Base-by-base conservation (phyloP, 2,888 invertebrate species). In the Cetonia aurata region DNA sequence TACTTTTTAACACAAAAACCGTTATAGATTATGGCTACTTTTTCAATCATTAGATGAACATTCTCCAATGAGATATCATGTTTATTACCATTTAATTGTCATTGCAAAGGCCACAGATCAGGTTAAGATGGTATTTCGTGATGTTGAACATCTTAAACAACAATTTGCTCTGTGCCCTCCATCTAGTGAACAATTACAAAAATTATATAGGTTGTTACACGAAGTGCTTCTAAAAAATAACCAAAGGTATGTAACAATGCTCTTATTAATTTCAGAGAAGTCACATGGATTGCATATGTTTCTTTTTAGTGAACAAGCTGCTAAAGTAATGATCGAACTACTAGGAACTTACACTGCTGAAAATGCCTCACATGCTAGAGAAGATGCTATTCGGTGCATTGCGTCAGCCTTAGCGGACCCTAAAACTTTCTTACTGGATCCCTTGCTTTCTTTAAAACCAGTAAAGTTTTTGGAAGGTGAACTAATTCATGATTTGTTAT, bases 321-420 rank as follows among this genome's bases (percentile, higher is more conserved):
- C 96, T 15, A 96, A 96, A 84, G 96, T 98, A 3, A 99, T 99
- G 99, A 93, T 98, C 73, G 98, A 98, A 84, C 87, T 99, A 0
- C 86, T 99, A 69, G 96, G 96, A 25, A 98, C 99, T 0, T 99
- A 99, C 85, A 98, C 97, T 25, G 93, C 96, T 72, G 98, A 98
- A 80, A 98, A 98, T 86, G 99, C 99, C 0, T 96, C 96, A 1
- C 94, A 96, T 75, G 99, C 99, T 0, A 89, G 97, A 75, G 97
- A 98, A 83, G 99, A 99, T 86, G 99, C 99, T 1, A 95, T 96
- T 80, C 92, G 94, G 80, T 99, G 99, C 84, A 98, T 99, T 80
- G 93, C 95, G 13, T 95, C 98, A 1, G 98, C 98, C 17, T 86
- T 99, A 69, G 96, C 95, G 6, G 98, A 99, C 85, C 98, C 98